Evolutionary conservation across 1,140 invertebrate genomes (phyloP), one percentile per base, ranked within the genome.

Genomic region (Musca vetustissima): DNA sequence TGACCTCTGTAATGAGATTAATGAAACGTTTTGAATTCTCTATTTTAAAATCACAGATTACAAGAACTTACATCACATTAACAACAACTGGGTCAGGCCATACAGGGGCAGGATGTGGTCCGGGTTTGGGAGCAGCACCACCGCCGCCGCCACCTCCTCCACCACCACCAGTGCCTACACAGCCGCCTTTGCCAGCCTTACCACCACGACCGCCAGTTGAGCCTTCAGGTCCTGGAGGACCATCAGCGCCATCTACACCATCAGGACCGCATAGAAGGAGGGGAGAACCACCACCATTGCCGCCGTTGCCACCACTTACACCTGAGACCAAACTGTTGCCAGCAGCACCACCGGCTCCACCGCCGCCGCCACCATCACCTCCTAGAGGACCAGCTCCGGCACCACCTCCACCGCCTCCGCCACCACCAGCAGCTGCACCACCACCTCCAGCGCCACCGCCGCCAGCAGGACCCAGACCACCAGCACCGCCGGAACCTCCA

Each of bases 91-190:
- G 55, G 9, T 67, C 66, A 15, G 75, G 69, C 53, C 66, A n/a
- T 13, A 55, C 47, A 9, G 65, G 28, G 15, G 50, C 64, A 3
- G 73, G 73, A 21, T 17, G 25, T 4, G 57, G 57, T 36, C 28
- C 57, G 2, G 57, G 57, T 36, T 11, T 17, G 13, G 57, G n/a
- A 21, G 57, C 57, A 36, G 57, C 57, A 73, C 76, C 76, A 43
- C 61, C 74, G 67, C 66, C 84, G 69, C 36, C 85, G 71, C 73
- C 84, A 72, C 50, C 83, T 69, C 57, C 75, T 73, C 73, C 85
- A 71, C 68, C 79, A 69, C 47, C 85, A 72, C 73, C 84, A 70
- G 50, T 83, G 69, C 53, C 75, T 73, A 73, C 85, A 71, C 67
- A 79, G 68, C 47, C 78, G 69, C 43, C 83, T 65, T 66, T 75